These are phyloP conservation scores for Perizoma affinitatum DNA, from an alignment of 2,888 invertebrate genomes.

Conservation along the genomic window DNA sequence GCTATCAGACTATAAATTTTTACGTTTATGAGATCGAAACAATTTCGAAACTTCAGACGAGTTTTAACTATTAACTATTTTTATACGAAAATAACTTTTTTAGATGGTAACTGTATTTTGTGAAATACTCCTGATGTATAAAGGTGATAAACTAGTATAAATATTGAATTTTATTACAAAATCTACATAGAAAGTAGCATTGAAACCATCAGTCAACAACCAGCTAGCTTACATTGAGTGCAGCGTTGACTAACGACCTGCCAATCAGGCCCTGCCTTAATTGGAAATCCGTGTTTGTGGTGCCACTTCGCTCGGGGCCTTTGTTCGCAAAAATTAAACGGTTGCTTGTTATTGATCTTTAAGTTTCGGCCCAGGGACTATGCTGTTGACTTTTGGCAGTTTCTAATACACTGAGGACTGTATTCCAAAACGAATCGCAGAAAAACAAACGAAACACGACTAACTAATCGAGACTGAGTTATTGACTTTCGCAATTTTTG, in stretches of 20 bases:
- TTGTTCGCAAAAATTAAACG: constrained; percentile 80
- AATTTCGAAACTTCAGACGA: too few species aligned
- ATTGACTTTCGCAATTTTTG: too few species aligned
- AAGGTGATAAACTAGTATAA: not conserved
- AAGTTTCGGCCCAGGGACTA: constrained; percentile 23
- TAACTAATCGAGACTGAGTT: too few species aligned
- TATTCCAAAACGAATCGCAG: too few species aligned
- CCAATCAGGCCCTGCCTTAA: constrained; percentile 83
- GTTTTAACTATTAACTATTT: too few species aligned
- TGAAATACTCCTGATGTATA: too few species aligned
- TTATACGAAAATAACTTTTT: too few species aligned
- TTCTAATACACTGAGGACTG: too few species aligned
- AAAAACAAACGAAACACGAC: too few species aligned
- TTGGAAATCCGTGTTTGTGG: constrained; percentile 84
- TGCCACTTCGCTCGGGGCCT: constrained; percentile 72
- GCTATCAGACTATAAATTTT: too few species aligned
- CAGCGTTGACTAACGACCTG: constrained; percentile 82
- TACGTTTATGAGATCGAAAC: too few species aligned
- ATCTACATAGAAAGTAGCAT: constrained; percentile 21
- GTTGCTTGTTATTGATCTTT: constrained; percentile 43
- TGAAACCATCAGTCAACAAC: constrained; percentile 33
- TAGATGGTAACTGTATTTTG: too few species aligned
- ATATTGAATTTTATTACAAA: constrained; percentile 14
- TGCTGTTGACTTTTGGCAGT: not conserved
- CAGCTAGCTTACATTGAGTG: constrained; percentile 68